Base-by-base conservation (phyloP, 1,140 invertebrate species). In the Drosophila serrata region DNA sequence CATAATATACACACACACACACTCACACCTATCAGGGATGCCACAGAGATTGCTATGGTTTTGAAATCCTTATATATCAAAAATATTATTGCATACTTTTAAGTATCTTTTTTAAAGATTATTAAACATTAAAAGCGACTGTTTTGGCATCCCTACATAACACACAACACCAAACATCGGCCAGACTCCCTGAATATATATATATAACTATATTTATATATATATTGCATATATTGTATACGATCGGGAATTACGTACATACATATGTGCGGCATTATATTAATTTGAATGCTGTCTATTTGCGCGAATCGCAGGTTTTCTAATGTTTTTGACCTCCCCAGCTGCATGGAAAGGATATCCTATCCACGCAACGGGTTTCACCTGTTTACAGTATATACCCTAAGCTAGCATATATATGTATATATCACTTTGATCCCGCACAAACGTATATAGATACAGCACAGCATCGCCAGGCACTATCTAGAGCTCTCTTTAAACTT, bases 281-380 rank as follows among this genome's bases (percentile, higher is more conserved):
- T 68, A 90, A 90, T 90, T 90, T 90, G 59, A 90, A 90, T 90
- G 85, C 85, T 90, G 53, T 90, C 85, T 90, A 90, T 90, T 79
- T 79, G 77, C 85, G 85, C 67, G 39, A 68, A 81, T 79, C 86
- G 86, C 65, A 59, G 82, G 73, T 90, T 90, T 81, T 82, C 60
- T 74, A 67, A 68, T 76, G 45, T 86, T 81, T 86, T 85, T 81
- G 73, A 57, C 24, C 48, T 43, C 24, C 58, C 63, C 33, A 39
- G 31, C 51, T 79, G 65, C 55, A 45, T 81, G 40, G 45, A 62
- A 75, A 62, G 53, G 55, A 17, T 4, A 13, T 17, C 29, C 57
- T 57, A 79, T 78, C 55, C 75, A 70, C 67, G 75, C 65, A 78
- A 72, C n/a, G 63, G 64, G 69, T 67, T 2, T 61, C 65, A n/a